Evolutionary conservation across 2,888 invertebrate species (phyloP).

Genomic region (Parascotia fuliginaria): DNA sequence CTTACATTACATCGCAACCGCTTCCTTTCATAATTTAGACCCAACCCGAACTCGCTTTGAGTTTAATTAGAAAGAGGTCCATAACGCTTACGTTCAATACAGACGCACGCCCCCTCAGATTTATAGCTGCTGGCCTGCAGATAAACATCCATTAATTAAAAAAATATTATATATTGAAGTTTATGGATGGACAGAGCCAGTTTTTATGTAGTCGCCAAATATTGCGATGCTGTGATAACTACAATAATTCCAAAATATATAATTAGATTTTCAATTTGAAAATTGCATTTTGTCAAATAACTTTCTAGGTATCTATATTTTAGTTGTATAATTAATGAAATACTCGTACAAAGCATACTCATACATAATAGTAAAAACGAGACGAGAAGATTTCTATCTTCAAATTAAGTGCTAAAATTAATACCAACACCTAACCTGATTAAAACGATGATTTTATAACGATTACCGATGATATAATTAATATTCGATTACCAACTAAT

Average conservation of each 20-base stretch:
- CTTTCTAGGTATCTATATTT: too few relatives aligned
- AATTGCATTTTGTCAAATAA: too few relatives aligned
- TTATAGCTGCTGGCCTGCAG: constrained; percentile 77
- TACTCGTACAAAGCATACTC: too few relatives aligned
- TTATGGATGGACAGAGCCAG: constrained; percentile 26
- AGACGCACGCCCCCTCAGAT: constrained; percentile 80
- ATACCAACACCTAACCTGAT: constrained; percentile 22
- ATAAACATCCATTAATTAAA: constrained; percentile 85
- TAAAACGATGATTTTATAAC: constrained; percentile 30
- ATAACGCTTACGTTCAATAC: constrained; percentile 78
- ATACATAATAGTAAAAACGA: too few relatives aligned
- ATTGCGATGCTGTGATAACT: constrained; percentile 29
- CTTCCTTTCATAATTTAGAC: constrained; percentile 26
- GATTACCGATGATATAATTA: constrained; percentile 45
- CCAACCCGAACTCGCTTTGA: constrained; percentile 54
- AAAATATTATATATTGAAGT: constrained; percentile 72
- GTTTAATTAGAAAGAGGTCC: constrained; percentile 84
- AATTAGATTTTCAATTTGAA: background rate
- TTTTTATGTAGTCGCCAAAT: constrained; percentile 36
- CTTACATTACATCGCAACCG: background rate
- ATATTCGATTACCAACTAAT: constrained; percentile 48
- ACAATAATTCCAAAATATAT: constrained; percentile 10
- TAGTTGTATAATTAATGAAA: too few relatives aligned
- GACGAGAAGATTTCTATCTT: background rate
- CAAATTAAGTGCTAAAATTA: constrained; percentile 21